Evolutionary conservation across 2,888 invertebrate species (phyloP), one percentile per base, ranked within the genome.

Genomic region (Teleogryllus oceanicus): DNA sequence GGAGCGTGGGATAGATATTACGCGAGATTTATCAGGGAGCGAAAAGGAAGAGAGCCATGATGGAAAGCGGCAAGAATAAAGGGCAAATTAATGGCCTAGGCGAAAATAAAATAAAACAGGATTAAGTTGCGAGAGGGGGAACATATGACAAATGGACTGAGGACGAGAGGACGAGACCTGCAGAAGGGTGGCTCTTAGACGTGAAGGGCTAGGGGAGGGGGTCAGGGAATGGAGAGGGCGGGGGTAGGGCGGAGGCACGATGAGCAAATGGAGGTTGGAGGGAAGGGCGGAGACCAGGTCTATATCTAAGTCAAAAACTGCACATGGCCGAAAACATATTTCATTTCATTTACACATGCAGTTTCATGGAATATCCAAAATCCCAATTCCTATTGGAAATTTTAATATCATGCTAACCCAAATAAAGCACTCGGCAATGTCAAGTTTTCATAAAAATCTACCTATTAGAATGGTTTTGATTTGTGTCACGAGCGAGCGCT

Each of bases 91-190:
- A 62, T 62, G 62, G 62, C 62, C 16, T 18, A 62, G 62, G n/a
- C 62, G 62, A 62, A 62, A 62, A 62, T 62, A 62, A 62, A 62
- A 62, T 62, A 62, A 62, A 62, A 62, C 62, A 62, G 62, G 62
- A 62, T 62, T 62, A 62, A 62, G 62, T 62, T 62, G 62, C 62
- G 62, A 62, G 62, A n/a, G n/a, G 62, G 62, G 62, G 62, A 62
- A 13, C 62, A 62, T 62, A 62, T 62, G 62, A 62, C 62, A 62
- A 62, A 62, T 62, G 62, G 62, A 62, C 62, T 62, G 62, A 62
- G 62, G 62, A 62, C 62, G 13, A 62, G 62, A 62, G 16, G 62
- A 62, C 62, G 62, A 62, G 62, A 62, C 62, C 62, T 62, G 62
- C 62, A 62, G 62, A 62, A 62, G 62, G 62, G 62, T 62, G 62